These are phyloP conservation scores for Enteromius afrohamiltoni DNA, from an alignment of 2,797 vertebrate genomes.

Conservation along the genomic window DNA sequence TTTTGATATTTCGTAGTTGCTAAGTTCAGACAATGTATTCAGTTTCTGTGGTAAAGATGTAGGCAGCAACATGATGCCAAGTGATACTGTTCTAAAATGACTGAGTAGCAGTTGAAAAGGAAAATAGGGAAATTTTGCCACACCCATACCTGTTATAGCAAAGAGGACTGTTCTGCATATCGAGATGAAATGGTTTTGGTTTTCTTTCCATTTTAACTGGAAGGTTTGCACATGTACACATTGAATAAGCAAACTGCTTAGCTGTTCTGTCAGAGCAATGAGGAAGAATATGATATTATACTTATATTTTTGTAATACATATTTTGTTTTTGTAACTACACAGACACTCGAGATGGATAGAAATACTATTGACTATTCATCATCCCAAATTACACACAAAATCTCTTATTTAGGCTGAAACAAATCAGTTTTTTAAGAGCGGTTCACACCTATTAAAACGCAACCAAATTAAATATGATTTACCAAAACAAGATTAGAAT, in stretches of 20 bases:
- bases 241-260: too few species aligned
- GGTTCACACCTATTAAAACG: not conserved
- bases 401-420: too few species aligned
- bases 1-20: not conserved
- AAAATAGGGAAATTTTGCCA: not conserved
- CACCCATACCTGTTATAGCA: not conserved
- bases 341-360: too few species aligned
- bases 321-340: too few species aligned
- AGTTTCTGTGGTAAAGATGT: not conserved
- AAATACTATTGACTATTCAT: too few species aligned
- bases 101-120: not conserved
- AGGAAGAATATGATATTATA: too few species aligned
- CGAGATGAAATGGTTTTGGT: too few species aligned
- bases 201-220: too few species aligned
- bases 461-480: not conserved
- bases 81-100: not conserved
- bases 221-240: too few species aligned
- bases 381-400: too few species aligned
- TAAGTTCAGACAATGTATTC: not conserved
- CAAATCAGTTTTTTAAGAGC: not conserved
- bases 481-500: not conserved
- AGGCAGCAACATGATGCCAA: not conserved
- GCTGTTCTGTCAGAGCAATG: too few species aligned
- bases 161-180: not conserved
- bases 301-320: too few species aligned